These are phyloP conservation scores for Amphimallon solstitiale DNA, from an alignment of 2,888 invertebrate species.

Conservation along the genomic window DNA sequence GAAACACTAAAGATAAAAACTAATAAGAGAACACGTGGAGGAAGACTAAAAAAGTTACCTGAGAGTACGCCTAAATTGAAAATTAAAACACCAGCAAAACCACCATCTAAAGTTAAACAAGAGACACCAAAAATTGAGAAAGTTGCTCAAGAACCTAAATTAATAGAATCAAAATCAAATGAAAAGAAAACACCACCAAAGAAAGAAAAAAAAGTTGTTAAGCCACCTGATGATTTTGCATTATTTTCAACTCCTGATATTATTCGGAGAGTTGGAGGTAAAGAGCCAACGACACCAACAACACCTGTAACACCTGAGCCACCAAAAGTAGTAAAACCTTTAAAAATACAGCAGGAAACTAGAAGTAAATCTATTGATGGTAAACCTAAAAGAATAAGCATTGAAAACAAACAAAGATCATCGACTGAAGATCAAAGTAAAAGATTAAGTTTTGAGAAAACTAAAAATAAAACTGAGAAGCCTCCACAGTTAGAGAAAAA, in stretches of 20 bases:
- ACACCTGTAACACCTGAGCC: conserved; percentile 44
- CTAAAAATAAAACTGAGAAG: conserved; percentile 24
- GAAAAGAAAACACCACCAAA: conserved; percentile 56
- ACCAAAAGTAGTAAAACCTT: conserved; percentile 51
- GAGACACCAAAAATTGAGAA: conserved; percentile 23
- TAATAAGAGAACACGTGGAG: conserved; percentile 48
- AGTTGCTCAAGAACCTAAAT: conserved; percentile 35
- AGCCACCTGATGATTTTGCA: conserved; percentile 72
- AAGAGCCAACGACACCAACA: conserved; percentile 53
- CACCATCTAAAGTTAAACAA: conserved; percentile 51
- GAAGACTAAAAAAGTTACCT: conserved; percentile 45
- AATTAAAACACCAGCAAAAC: conserved; percentile 21
- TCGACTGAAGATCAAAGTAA: conserved; percentile 30
- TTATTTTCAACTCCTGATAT: conserved; percentile 84
- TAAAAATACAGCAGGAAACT: conserved; percentile 57
- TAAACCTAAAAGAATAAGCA: conserved; percentile 49
- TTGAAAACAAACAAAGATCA: conserved; percentile 37
- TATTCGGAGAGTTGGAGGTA: conserved; percentile 71
- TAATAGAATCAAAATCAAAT: conserved; percentile 54
- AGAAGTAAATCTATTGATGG: conserved; percentile 54
- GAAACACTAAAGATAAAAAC: conserved; percentile 50
- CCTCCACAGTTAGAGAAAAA: conserved; percentile 1
- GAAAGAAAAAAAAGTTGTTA: conserved; percentile 64
- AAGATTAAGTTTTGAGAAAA: conserved; percentile 35
- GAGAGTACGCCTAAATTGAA: conserved; percentile 34